Percentiles rank a stretch among this genome's conserved stretches.
Conservation (phyloP, 2,113 vertebrate species). For the Lasiurus borealis region DNA sequence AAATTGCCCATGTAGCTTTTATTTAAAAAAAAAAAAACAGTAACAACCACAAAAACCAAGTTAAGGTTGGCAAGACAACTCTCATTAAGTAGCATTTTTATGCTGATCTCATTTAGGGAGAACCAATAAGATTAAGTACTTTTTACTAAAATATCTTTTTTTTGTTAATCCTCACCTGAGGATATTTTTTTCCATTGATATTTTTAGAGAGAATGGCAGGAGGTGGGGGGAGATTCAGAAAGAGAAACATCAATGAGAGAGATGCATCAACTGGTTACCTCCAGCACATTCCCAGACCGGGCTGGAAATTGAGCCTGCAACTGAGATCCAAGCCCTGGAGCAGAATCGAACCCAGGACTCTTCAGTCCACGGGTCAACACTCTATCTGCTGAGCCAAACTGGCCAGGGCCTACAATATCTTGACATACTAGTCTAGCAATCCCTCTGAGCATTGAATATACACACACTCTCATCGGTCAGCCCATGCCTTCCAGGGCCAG, state of each 20-base stretch:
- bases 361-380: too few species aligned
- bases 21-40: neutral
- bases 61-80: neutral
- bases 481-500: rapidly evolving
- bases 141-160: neutral
- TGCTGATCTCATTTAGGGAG: neutral
- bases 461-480: rapidly evolving
- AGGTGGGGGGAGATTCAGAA: too few species aligned
- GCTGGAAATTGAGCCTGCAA: too few species aligned
- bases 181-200: too few species aligned
- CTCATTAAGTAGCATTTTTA: neutral
- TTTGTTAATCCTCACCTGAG: too few species aligned
- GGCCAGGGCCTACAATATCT: neutral
- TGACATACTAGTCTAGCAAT: neutral
- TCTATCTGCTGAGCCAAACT: too few species aligned
- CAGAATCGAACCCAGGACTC: too few species aligned
- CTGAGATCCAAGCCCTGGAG: too few species aligned
- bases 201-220: too few species aligned
- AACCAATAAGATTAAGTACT: neutral
- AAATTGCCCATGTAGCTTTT: neutral
- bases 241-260: too few species aligned
- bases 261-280: too few species aligned
- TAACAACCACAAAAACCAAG: neutral
- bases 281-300: too few species aligned
- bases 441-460: rapidly evolving